Conservation (phyloP, 2,797 vertebrate genomes). For the Gila robusta region DNA sequence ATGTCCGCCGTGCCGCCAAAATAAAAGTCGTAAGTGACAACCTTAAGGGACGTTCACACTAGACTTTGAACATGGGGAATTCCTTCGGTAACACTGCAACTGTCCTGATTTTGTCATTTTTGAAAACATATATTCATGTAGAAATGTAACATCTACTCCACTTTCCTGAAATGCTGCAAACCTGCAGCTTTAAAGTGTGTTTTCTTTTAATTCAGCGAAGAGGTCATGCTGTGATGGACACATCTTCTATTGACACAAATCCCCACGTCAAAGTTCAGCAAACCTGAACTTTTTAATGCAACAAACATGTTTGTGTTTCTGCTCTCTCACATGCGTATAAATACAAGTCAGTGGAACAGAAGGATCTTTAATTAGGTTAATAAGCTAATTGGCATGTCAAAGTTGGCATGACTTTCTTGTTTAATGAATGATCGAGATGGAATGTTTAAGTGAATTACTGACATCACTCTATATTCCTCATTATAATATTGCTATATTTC, state of each 20-base stretch:
- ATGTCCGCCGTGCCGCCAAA: too few relatives aligned
- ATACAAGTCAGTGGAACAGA: neutral
- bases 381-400: neutral
- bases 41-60: neutral
- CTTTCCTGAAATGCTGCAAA: neutral
- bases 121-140: neutral
- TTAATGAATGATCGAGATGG: neutral
- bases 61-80: neutral
- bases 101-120: too few relatives aligned
- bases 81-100: neutral
- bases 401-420: neutral
- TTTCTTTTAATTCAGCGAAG: neutral
- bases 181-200: neutral
- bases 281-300: neutral
- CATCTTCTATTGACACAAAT: neutral
- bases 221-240: neutral
- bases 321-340: neutral
- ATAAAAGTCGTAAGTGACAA: too few relatives aligned
- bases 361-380: neutral
- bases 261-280: neutral
- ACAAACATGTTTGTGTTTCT: neutral
- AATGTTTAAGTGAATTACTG: neutral
- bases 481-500: neutral
- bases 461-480: neutral
- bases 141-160: neutral